Base-by-base conservation (phyloP, 2,113 vertebrate species). In the Coreoperca whiteheadi region DNA sequence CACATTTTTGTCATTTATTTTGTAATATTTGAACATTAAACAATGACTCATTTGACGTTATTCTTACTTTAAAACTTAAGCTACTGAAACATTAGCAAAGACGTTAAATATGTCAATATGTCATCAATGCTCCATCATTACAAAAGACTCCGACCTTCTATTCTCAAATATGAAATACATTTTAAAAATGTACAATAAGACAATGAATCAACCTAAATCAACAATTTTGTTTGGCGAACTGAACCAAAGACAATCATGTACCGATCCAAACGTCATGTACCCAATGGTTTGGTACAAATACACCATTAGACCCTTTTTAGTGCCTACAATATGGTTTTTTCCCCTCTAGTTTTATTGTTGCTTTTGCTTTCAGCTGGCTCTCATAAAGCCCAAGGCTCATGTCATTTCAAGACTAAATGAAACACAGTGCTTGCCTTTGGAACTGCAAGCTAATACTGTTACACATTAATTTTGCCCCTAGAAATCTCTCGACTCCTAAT, bases 381-480 rank as follows among this genome's bases (percentile, higher is more conserved):
- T 48, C 30, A 67, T 67, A 67, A 79, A 83, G 54, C 30, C 30
- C 46, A 65, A 48, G 54, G 25, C 84, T 77, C 11, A 8, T 77
- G 51, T 64, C 28, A 75, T 75, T 79, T 66, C n/a, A 50, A 32
- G 34, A 63, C 71, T 16, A 65, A 79, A 82, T 32, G 34, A 75
- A 84, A 63, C 34, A 41, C 70, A 70, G 37, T 50, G 28, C 37
- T 75, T 34, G 34, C 61, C 60, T 76, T 59, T 16, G n/a, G 65
- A 66, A 11, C 16, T 48, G 37, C 18, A 56, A 71, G 61, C 68
- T 53, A 67, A 78, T 60, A 46, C 56, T 66, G 37, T 72, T 67
- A 21, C 37, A 54, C 75, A 67, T 88, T 53, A 43, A 63, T 81
- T 86, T 66, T 68, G 60, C 57, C 76, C 59, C 43, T 9, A 37